Evolutionary conservation across 2,113 vertebrate species (phyloP), one percentile per base, ranked within the genome.

Genomic region (Cynopterus brachyotis): DNA sequence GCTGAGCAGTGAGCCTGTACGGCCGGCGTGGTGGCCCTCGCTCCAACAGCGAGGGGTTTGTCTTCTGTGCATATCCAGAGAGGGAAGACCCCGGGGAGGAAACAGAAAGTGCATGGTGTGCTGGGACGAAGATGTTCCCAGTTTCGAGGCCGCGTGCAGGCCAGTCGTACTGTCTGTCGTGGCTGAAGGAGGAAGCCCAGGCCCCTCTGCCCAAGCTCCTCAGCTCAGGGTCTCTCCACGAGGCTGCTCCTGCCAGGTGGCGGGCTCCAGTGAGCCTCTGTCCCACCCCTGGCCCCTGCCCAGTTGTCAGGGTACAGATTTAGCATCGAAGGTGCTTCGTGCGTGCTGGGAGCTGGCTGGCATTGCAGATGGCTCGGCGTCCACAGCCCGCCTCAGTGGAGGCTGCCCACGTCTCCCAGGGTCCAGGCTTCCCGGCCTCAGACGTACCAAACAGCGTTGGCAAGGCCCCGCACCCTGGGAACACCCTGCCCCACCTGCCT

Each of bases 261-360:
- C 5, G 35, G 60, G 22, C 50, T 85, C 55, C 45, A 20, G 5
- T 1, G 73, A 35, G 66, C n/a, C 55, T 16, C 67, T 20, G 8
- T 30, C 42, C 30, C 2, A 6, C 3, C 32, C 70, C 73, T n/a
- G 57, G 28, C 12, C n/a, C 19, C 35, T 24, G 62, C 40, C 81
- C 19, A 0, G 7, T 4, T 22, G 9, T 66, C 24, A 47, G 82
- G 67, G n/a, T 1, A 0, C 0, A 0, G 37, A 6, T 13, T 59
- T n/a, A 47, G 89, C 12, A 12, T 15, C 67, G 76, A 79, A 79
- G 69, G 47, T 32, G 12, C 30, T 3, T 35, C 73, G 47, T 1
- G 22, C 47, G 19, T 45, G 2, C 47, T 3, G 45, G 59, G 30
- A 40, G 55, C 60, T 50, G 37, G 42, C 37, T 26, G 59, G 15